A percentile compares a stretch with the other conserved stretches of the same genome.
Evolutionary conservation across 1,140 invertebrate genomes (phyloP).

Genomic region (Adoxophyes honmai): DNA sequence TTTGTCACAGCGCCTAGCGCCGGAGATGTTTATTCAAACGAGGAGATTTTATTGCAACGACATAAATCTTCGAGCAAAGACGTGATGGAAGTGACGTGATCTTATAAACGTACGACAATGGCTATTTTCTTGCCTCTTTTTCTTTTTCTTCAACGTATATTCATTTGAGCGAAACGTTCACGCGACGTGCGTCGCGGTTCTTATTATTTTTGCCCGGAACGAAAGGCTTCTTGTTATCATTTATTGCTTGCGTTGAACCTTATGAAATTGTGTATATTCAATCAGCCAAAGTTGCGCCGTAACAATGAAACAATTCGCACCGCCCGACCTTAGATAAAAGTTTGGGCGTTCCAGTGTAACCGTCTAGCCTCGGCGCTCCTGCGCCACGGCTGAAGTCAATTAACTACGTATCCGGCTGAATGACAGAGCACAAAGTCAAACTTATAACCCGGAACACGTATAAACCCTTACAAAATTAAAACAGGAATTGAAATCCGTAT

Average conservation of each 20-base stretch:
- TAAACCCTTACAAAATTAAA: constrained; percentile 44
- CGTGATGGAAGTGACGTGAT: constrained; percentile 50
- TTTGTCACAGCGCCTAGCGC: constrained; percentile 52
- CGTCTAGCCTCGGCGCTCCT: background rate
- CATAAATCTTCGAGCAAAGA: constrained; percentile 52
- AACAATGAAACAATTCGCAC: no score
- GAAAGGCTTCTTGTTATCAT: background rate
- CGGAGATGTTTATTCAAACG: constrained; percentile 70
- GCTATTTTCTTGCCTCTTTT: constrained; percentile 30
- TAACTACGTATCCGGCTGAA: constrained; percentile 1
- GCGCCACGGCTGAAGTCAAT: background rate
- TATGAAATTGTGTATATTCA: no score
- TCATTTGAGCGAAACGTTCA: constrained; percentile 8
- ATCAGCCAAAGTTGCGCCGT: no score
- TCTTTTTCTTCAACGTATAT: constrained; percentile 16
- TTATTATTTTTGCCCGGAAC: background rate
- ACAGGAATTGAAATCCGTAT: constrained; percentile 42
- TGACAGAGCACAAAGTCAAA: constrained; percentile 30
- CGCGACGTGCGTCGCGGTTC: background rate
- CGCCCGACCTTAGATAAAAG: no score
- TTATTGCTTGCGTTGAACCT: no score
- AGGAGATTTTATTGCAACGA: constrained; percentile 64
- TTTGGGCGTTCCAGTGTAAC: no score
- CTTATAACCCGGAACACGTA: constrained; percentile 22
- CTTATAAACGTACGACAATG: constrained; percentile 48